Evolutionary conservation across 2,113 vertebrate genomes (phyloP).

Genomic region (Clarias magur): DNA sequence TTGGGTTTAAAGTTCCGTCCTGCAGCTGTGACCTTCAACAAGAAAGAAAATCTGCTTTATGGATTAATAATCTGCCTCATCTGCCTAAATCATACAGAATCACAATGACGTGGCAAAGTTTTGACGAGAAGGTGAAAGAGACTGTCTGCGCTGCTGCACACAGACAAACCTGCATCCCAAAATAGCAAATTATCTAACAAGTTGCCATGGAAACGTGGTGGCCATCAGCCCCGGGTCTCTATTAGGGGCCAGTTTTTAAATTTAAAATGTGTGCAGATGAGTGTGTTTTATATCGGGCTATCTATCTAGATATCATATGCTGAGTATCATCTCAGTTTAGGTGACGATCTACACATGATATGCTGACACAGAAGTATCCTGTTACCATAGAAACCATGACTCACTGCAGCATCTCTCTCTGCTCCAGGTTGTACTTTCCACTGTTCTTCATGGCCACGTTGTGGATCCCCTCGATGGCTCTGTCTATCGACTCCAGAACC

Average conservation of each 20-base stretch:
- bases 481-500: slow-evolving; percentile 94
- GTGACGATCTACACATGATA: not conserved
- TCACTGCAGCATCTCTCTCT: slow-evolving; percentile 96
- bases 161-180: not conserved
- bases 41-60: not conserved
- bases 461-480: slow-evolving; percentile 95
- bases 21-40: too few species aligned
- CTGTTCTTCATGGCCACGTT: slow-evolving; percentile 93
- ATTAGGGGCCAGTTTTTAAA: not conserved
- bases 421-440: slow-evolving; percentile 97
- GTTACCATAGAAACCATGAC: slow-evolving; percentile 54
- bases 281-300: not conserved
- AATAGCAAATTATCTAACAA: not conserved
- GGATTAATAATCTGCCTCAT: not conserved
- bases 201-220: not conserved
- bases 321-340: not conserved
- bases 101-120: not conserved
- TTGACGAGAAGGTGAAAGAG: not conserved
- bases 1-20: too few species aligned
- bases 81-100: not conserved
- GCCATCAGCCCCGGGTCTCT: not conserved
- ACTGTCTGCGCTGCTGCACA: not conserved
- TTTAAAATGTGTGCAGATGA: not conserved
- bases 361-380: not conserved
- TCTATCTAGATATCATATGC: not conserved